Evolutionary conservation across 2,113 vertebrate species (phyloP), one percentile per base, ranked within the genome.

Genomic region (Pterocles gutturalis): DNA sequence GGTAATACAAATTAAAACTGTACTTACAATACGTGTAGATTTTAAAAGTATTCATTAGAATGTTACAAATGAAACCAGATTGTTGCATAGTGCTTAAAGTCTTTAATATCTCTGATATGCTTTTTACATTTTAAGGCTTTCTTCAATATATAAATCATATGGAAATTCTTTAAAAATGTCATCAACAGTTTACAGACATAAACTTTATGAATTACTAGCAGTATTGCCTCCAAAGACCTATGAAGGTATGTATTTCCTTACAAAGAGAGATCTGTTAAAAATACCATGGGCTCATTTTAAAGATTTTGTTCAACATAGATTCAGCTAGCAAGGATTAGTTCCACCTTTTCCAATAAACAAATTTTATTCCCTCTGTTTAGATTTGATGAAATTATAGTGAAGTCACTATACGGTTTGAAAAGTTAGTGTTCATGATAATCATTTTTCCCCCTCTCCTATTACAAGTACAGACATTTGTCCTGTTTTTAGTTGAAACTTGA

Each of bases 141-240:
- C 99, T 75, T 98, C 98, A 81, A 98, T 99, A 89, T 51, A 97
- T 83, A 98, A 99, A 94, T 98, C 98, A 12, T 99, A 99, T 43
- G 98, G 99, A 88, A 97, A 83, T 96, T 97, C 98, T 60, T 96
- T 99, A 57, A 99, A 99, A 95, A 97, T 90, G 28, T 96, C 97
- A 26, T 98, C 98, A 41, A 66, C 96, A 2, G 73, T 99, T 95
- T 99, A 99, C 97, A 99, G 98, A 93, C 98, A 99, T 75, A 98
- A 99, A 78, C 98, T 99, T 73, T 99, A 99, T 92, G 99, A 99
- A 96, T 97, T 99, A 55, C 97, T 99, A 51, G 94, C 98, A 93
- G 97, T 99, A 90, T 97, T 99, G 92, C 98, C 99, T 93, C 98
- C 99, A 24, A 98, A 98, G 89, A 98, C 95, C 12, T 99, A 99